These are phyloP conservation scores for Drosophila guanche DNA, from an alignment of 1,140 invertebrate species.

Conservation along the genomic window DNA sequence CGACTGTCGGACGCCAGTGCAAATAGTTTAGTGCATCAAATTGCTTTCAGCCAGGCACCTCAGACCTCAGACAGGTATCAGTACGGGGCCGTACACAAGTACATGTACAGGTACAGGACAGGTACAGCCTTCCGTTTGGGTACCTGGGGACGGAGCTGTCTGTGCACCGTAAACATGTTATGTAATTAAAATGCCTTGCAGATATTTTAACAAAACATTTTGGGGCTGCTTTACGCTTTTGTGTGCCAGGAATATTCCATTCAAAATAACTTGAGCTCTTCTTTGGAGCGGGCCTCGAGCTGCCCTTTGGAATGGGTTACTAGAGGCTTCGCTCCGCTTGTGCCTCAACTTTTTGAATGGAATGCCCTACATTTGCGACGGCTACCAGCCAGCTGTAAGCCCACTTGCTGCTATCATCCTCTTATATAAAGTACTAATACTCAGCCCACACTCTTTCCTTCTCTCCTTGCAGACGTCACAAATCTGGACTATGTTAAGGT, in stretches of 20 bases:
- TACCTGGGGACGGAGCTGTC: conserved; percentile 7
- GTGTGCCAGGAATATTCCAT: conserved; percentile 50
- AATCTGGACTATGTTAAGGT: conserved; percentile 85
- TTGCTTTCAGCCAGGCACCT: conserved; percentile 38
- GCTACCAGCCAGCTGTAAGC: conserved; percentile 3
- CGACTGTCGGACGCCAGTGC: conserved; percentile 13
- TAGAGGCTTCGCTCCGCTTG: conserved; percentile 4
- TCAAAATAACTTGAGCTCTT: conserved; percentile 56
- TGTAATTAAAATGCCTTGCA: conserved; percentile 79
- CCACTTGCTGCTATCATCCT: conserved; percentile 9
- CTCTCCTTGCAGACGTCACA: conserved; percentile 84
- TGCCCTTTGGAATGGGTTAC: not conserved
- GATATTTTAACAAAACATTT: conserved; percentile 62
- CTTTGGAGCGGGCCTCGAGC: conserved; percentile 10
- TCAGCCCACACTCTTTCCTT: not conserved
- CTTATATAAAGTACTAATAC: too few species aligned
- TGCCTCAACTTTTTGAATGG: conserved; percentile 52
- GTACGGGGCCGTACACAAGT: not conserved
- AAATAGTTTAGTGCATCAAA: conserved; percentile 53
- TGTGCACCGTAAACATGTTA: conserved; percentile 58
- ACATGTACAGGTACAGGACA: too few species aligned
- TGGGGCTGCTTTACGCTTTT: conserved; percentile 52
- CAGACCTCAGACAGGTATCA: conserved; percentile 10
- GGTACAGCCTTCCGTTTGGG: not conserved
- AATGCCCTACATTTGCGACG: conserved; percentile 45